Percentiles rank a stretch among this genome's conserved stretches.
Conservation (phyloP, 1,140 invertebrate species). For the Bactericera cockerelli region DNA sequence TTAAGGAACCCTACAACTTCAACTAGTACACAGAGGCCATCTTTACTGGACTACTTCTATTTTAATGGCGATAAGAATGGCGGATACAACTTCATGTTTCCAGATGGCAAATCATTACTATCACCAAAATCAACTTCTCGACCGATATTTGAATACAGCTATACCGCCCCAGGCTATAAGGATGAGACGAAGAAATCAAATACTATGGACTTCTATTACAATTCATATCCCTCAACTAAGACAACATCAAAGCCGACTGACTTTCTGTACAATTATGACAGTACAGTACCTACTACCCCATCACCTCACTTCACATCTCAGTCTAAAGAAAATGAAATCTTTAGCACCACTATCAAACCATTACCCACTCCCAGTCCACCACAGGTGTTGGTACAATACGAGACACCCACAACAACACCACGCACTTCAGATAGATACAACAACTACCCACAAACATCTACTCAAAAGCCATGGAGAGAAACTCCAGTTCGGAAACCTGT, state of each 20-base stretch:
- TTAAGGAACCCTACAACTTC: neutral
- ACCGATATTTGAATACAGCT: constrained; percentile 25
- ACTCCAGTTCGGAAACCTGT: neutral
- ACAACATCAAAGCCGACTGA: neutral
- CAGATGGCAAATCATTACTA: neutral
- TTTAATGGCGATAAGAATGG: constrained; percentile 1
- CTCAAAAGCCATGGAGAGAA: neutral
- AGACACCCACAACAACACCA: constrained; percentile 2
- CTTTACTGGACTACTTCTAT: constrained; percentile 1
- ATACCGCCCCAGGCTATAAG: constrained; percentile 21
- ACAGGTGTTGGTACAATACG: neutral
- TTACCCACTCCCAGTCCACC: neutral
- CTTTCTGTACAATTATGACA: neutral
- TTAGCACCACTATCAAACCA: neutral
- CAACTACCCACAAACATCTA: neutral
- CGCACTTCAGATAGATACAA: neutral
- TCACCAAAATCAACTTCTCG: constrained; percentile 15
- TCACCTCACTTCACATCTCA: neutral
- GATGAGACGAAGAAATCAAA: neutral
- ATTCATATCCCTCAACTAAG: neutral
- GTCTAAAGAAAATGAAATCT: neutral
- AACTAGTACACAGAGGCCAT: neutral
- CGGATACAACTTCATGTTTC: neutral
- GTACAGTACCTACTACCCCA: neutral
- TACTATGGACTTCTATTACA: neutral